Base-by-base conservation (phyloP, 1,140 invertebrate species). In the Achatina immaculata region DNA sequence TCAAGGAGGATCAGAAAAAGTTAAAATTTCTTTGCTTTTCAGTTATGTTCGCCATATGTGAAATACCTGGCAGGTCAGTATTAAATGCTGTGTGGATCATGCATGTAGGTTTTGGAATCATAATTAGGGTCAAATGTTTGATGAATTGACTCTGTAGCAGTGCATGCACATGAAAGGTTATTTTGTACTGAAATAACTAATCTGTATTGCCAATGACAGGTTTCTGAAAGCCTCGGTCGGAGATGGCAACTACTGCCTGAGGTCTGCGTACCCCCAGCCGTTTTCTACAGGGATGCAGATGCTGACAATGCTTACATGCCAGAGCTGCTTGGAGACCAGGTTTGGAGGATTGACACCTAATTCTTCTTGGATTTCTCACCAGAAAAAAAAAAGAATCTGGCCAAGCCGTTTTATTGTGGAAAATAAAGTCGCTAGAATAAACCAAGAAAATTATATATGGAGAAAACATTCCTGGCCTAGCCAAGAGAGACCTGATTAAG, bases 291-390 rank as follows among this genome's bases (percentile, higher is more conserved):
- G n/a, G 72, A 86, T 68, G 89, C 89, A 16, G 89, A 91, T 84
- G 88, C 90, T 45, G 90, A 91, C 68, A 83, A 71, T n/a, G 87
- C 86, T 1, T 91, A 90, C 81, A 87, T 89, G 81, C 36, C 83
- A 14, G 85, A 86, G n/a, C 77, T 91, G 21, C 80, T 90, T 19
- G 65, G 77, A n/a, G 89, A 90, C 75, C 89, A 90, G 79, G 45
- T 40, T n/a, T 81, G 78, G 62, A 45, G 58, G 28, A 40, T 45
- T 43, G 48, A 38, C 38, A 73, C 68, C 66, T 72, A 79, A 42
- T 31, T 62, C 58, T 31, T 34, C 58, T 55, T 55, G 51, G 51
- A 55, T 55, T 11, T 6, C 58, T 34, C n/a, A 62, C 58, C 58
- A 62, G 58, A 62, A 62, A 62, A n/a, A 62, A 31, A 31, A 62